phyloP scores from a whole-genome alignment of 2,888 invertebrate genomes.

The Synergus japonicus region DNA sequence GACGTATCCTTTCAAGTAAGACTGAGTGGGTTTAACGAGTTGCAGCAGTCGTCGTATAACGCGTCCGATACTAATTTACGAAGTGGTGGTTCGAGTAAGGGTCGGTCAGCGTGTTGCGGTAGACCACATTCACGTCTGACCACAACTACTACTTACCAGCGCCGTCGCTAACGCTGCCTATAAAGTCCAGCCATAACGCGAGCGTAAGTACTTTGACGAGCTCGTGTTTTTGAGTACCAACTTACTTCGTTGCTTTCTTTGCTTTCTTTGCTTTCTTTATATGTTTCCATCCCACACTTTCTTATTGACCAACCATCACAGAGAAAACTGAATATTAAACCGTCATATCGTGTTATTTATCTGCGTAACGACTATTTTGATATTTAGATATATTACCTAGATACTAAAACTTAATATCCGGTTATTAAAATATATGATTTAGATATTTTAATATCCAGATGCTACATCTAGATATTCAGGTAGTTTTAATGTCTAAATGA shows the following conservation, averaged over 20 bases:
- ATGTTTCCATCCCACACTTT: background rate
- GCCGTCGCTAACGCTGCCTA: constrained; percentile 44
- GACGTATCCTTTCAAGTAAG: background rate
- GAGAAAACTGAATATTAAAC: too few relatives aligned
- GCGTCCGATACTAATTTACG: constrained; percentile 63
- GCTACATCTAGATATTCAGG: too few relatives aligned
- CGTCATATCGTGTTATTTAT: too few relatives aligned
- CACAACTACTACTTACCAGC: constrained; percentile 12
- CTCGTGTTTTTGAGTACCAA: constrained; percentile 32
- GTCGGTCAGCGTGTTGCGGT: constrained; percentile 47
- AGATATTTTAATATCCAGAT: too few relatives aligned
- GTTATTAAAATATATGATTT: too few relatives aligned
- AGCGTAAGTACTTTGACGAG: constrained; percentile 35
- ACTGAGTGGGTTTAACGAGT: constrained; percentile 56
- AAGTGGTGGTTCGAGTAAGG: constrained; percentile 57
- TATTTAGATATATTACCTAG: too few relatives aligned
- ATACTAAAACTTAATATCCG: too few relatives aligned
- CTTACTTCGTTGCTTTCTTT: constrained; percentile 16
- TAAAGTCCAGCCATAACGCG: constrained; percentile 41
- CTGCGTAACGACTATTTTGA: too few relatives aligned
- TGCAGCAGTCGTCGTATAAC: constrained; percentile 52
- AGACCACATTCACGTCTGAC: background rate
- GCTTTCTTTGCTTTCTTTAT: constrained; percentile 1
- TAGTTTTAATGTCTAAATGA: too few relatives aligned
- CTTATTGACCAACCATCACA: background rate